Conservation (phyloP, 2,797 vertebrate species). For the Tapera naevia region DNA sequence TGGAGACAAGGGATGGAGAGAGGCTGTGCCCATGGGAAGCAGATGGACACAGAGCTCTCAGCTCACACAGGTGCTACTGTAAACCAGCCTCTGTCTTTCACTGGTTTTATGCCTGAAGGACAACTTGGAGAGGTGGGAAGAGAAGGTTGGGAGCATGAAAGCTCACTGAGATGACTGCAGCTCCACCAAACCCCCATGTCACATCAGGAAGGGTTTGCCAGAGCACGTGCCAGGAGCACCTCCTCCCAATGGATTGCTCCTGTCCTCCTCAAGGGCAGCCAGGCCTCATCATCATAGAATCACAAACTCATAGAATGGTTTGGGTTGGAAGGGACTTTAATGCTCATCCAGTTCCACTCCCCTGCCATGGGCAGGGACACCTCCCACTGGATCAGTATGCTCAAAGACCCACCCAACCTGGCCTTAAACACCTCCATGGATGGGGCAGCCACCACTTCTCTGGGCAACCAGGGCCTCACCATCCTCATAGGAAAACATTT, state of each 20-base stretch:
- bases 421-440: too few relatives aligned
- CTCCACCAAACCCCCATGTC: rapidly evolving
- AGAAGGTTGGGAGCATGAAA: neutral
- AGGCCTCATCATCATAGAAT: neutral
- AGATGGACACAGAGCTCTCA: neutral
- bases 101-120: neutral
- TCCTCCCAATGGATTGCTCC: rapidly evolving
- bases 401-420: too few relatives aligned
- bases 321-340: too few relatives aligned
- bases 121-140: neutral
- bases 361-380: too few relatives aligned
- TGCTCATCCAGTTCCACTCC: too few relatives aligned
- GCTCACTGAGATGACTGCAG: neutral
- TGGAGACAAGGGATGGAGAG: neutral
- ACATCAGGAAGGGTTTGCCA: neutral
- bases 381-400: too few relatives aligned
- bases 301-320: too few relatives aligned
- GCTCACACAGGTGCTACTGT: neutral
- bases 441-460: too few relatives aligned
- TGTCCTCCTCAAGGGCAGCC: neutral
- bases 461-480: too few relatives aligned
- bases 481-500: too few relatives aligned
- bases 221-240: neutral
- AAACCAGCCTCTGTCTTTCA: neutral
- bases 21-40: neutral